Evolutionary conservation across 1,140 invertebrate species (phyloP).

Genomic region (Tyrophagus putrescentiae): DNA sequence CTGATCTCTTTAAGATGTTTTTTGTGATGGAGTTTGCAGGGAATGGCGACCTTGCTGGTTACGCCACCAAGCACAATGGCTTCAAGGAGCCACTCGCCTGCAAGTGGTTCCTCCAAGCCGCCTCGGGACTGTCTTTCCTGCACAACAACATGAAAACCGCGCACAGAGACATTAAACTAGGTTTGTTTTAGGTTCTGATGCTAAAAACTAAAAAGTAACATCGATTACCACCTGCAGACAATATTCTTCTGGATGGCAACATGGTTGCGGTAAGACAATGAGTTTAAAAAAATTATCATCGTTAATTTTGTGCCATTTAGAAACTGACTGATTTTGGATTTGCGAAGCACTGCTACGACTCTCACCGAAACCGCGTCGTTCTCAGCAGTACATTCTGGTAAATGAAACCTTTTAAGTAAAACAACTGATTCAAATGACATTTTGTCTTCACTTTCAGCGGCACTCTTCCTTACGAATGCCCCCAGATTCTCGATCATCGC

Average conservation of each 20-base stretch:
- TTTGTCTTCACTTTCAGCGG: too few relatives aligned
- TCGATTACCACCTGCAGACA: constrained; percentile 19
- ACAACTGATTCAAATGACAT: too few relatives aligned
- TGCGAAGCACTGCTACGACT: constrained; percentile 13
- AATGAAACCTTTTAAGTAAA: constrained; percentile 21
- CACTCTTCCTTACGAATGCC: constrained; percentile 28
- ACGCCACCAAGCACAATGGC: not conserved
- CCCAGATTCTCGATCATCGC: constrained; percentile 28
- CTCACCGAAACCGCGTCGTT: constrained; percentile 4
- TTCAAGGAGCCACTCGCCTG: not conserved
- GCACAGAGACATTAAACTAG: constrained; percentile 18
- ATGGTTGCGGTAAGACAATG: not conserved
- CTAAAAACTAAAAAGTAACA: too few relatives aligned
- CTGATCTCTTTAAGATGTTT: too few relatives aligned
- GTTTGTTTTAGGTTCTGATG: too few relatives aligned
- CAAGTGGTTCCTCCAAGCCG: not conserved
- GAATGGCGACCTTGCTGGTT: not conserved
- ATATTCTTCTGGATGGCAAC: constrained; percentile 19
- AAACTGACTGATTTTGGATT: constrained; percentile 22
- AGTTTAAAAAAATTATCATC: too few relatives aligned
- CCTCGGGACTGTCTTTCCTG: constrained; percentile 3
- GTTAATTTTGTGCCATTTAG: too few relatives aligned
- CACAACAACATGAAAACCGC: not conserved
- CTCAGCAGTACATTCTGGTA: too few relatives aligned
- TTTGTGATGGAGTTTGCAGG: constrained; percentile 19